Evolutionary conservation across 2,888 invertebrate species (phyloP), one percentile per base, ranked within the genome.

Genomic region (Ormyrus pomaceus): DNA sequence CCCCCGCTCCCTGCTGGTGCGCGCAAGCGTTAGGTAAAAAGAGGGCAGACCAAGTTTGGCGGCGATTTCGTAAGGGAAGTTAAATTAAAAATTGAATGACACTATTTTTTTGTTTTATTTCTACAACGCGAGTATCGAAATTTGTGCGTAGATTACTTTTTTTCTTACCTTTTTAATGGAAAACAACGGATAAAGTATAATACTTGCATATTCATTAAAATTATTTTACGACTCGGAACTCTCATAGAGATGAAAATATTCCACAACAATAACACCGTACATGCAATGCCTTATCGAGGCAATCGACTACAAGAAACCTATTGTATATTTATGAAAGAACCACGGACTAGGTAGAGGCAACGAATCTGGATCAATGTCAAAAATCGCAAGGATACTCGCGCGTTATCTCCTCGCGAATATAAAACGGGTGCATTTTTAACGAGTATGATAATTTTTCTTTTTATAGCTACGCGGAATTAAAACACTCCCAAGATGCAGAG

Each of bases 201-300:
- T 4, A 19, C 7, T 34, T 4, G 4, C 34, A 34, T 34, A 34
- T 34, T 34, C 5, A 61, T 34, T 45, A 61, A 61, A 34, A 34
- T 8, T 34, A 34, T 34, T 34, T 45, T 34, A 34, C 34, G 34
- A 34, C 34, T 34, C 4, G 34, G 4, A 34, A 3, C 10, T 34
- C 9, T 61, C 4, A 45, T 61, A 46, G 45, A 61, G 9, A 58
- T 58, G n/a, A 58, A 0, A 13, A 58, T 6, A 5, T 58, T 13
- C 19, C 91, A 88, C 91, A 89, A 89, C 91, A 86, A 90, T 89
- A 88, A 89, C 89, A 87, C 85, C 86, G n/a, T 45, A 48, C 48
- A 5, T 34, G 34, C 4, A 34, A 34, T 34, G 4, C 34, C 34
- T 34, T 34, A 34, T 9, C 50, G 46, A 65, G 65, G 66, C 56